Conservation (phyloP, 1,140 invertebrate genomes). For the Cydia amplana region DNA sequence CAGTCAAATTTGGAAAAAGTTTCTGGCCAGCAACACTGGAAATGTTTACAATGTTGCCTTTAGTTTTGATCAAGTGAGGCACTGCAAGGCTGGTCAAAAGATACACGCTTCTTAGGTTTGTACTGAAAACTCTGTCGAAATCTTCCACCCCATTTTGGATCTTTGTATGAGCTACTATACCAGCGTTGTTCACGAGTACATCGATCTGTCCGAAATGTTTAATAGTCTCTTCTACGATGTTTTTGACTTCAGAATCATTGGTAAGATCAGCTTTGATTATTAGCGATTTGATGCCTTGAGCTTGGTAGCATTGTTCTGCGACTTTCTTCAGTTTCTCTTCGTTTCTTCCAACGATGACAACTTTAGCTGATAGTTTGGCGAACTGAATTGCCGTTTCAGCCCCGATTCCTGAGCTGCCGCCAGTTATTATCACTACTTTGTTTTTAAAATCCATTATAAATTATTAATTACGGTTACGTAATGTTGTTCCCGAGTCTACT, state of each 20-base stretch:
- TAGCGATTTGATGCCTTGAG: constrained; percentile 45
- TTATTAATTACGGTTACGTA: neutral
- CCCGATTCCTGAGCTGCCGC: constrained; percentile 33
- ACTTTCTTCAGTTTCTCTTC: constrained; percentile 32
- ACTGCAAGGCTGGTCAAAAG: constrained; percentile 85
- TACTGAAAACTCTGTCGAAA: constrained; percentile 84
- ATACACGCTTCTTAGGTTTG: constrained; percentile 85
- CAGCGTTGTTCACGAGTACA: constrained; percentile 86
- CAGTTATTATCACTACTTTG: constrained; percentile 35
- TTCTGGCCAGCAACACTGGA: constrained; percentile 85
- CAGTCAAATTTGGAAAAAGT: constrained; percentile 80
- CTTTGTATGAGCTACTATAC: constrained; percentile 83
- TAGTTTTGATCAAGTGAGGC: constrained; percentile 83
- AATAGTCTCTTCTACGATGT: constrained; percentile 80
- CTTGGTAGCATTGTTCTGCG: neutral
- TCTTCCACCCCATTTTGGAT: constrained; percentile 85
- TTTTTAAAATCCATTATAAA: constrained; percentile 35
- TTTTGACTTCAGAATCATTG: constrained; percentile 81
- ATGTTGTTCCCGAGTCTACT: neutral
- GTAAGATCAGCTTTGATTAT: constrained; percentile 80
- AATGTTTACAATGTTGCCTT: constrained; percentile 87
- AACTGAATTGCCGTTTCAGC: constrained; percentile 28
- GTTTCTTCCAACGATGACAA: constrained; percentile 33
- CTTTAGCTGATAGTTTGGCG: constrained; percentile 30
- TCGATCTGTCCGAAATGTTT: constrained; percentile 81